A percentile compares a stretch with the other conserved stretches of the same genome.
Evolutionary conservation across 2,888 invertebrate species (phyloP).

Genomic region (Drosophila lacicola): DNA sequence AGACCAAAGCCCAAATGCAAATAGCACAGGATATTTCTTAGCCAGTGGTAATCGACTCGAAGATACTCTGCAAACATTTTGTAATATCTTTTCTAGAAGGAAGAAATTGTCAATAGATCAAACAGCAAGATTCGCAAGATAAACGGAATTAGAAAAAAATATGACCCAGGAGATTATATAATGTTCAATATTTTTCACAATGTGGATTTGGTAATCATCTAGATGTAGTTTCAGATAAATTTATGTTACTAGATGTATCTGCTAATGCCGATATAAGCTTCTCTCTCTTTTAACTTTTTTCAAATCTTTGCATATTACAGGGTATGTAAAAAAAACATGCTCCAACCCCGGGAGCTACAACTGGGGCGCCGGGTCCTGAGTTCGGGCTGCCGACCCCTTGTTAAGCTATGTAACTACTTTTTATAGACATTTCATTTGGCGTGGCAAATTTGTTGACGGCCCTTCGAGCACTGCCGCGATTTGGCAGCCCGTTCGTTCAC

Average conservation of each 20-base stretch:
- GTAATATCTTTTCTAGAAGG: too few relatives aligned
- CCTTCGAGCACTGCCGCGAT: slow-evolving; percentile 40
- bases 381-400: slow-evolving; percentile 25
- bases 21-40: slow-evolving; percentile 5
- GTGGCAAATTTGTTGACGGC: slow-evolving; percentile 68
- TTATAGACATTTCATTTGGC: slow-evolving; percentile 71
- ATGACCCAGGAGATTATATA: too few relatives aligned
- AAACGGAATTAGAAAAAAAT: too few relatives aligned
- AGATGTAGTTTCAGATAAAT: too few relatives aligned
- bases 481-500: slow-evolving; percentile 64
- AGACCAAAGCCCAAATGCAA: slow-evolving; percentile 46
- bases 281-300: too few relatives aligned
- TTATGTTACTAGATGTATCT: too few relatives aligned
- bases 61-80: slow-evolving; percentile 1
- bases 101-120: too few relatives aligned
- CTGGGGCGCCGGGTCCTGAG: background rate
- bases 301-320: background rate
- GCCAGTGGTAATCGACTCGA: rapidly evolving
- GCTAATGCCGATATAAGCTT: too few relatives aligned
- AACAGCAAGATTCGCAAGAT: too few relatives aligned
- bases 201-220: too few relatives aligned
- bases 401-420: slow-evolving; percentile 58
- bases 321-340: background rate
- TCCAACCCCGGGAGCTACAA: too few relatives aligned
- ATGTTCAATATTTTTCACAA: too few relatives aligned